These are phyloP conservation scores for Elymnias hypermnestra DNA, from an alignment of 1,140 invertebrate genomes.

Conservation along the genomic window DNA sequence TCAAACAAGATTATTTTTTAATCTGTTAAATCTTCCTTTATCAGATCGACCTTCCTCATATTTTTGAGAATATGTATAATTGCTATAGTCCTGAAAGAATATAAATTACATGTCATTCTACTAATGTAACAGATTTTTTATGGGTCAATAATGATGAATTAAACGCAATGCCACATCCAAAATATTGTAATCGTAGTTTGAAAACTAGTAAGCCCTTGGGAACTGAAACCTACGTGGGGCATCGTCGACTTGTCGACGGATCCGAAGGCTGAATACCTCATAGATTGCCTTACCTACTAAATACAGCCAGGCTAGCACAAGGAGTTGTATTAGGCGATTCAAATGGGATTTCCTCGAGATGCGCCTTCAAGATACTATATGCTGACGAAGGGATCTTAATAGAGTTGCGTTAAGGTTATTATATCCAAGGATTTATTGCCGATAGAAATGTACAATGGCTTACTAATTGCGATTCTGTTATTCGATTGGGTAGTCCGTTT, in stretches of 20 bases:
- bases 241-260: conserved; percentile 43
- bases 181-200: conserved; percentile 10
- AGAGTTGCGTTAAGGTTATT: conserved; percentile 51
- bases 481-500: conserved; percentile 19
- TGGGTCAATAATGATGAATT: not conserved
- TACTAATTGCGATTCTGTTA: conserved; percentile 38
- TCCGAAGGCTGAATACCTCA: conserved; percentile 60
- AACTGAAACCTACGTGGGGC: conserved; percentile 54
- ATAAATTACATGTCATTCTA: too few species aligned
- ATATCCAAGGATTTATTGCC: conserved; percentile 45
- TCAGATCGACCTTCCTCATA: too few species aligned
- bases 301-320: conserved; percentile 64
- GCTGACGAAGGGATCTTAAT: conserved; percentile 57
- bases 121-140: too few species aligned
- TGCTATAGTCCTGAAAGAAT: too few species aligned
- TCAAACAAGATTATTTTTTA: too few species aligned
- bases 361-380: conserved; percentile 24
- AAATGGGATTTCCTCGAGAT: conserved; percentile 57
- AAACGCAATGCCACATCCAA: conserved; percentile 25
- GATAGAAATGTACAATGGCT: conserved; percentile 46
- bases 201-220: conserved; percentile 40
- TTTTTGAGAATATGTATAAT: too few species aligned
- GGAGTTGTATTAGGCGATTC: conserved; percentile 55
- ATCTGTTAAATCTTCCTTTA: too few species aligned
- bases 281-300: conserved; percentile 67